Evolutionary conservation across 1,140 invertebrate genomes (phyloP).

Genomic region (Zaprionus ghesquierei): DNA sequence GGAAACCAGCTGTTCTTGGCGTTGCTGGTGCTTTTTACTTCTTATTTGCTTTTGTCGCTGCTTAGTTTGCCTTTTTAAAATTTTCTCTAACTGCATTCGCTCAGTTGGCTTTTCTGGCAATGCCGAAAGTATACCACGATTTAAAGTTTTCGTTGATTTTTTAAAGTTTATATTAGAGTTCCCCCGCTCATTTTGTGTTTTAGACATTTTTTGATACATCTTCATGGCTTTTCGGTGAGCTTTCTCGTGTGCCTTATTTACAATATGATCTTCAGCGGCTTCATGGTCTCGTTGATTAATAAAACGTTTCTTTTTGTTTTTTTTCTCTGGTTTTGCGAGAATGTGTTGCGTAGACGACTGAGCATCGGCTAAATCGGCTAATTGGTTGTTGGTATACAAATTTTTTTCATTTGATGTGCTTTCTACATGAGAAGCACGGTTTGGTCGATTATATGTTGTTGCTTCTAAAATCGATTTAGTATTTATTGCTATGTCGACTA

Average conservation of each 20-base stretch:
- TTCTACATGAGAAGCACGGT: not conserved
- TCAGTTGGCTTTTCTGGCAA: slow-evolving; percentile 39
- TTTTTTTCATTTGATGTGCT: not conserved
- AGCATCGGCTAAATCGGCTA: not conserved
- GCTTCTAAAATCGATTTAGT: not conserved
- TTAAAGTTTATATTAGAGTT: slow-evolving; percentile 21
- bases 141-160: slow-evolving; percentile 45
- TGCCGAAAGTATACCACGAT: slow-evolving; percentile 12
- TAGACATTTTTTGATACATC: slow-evolving; percentile 61
- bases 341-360: not conserved
- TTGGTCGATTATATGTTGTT: not conserved
- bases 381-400: not conserved
- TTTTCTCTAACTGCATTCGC: slow-evolving; percentile 52
- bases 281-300: not conserved
- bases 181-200: slow-evolving; percentile 15
- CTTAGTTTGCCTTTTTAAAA: slow-evolving; percentile 66
- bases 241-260: slow-evolving; percentile 51
- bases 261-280: not conserved
- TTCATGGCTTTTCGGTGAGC: slow-evolving; percentile 60
- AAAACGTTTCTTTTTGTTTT: slow-evolving; percentile 43
- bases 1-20: not conserved
- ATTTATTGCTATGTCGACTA: not conserved
- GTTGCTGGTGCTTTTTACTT: slow-evolving; percentile 30
- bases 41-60: slow-evolving; percentile 57
- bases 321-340: slow-evolving; percentile 16